Evolutionary conservation across 2,797 vertebrate genomes (phyloP).

Genomic region (Peromyscus aztecus): DNA sequence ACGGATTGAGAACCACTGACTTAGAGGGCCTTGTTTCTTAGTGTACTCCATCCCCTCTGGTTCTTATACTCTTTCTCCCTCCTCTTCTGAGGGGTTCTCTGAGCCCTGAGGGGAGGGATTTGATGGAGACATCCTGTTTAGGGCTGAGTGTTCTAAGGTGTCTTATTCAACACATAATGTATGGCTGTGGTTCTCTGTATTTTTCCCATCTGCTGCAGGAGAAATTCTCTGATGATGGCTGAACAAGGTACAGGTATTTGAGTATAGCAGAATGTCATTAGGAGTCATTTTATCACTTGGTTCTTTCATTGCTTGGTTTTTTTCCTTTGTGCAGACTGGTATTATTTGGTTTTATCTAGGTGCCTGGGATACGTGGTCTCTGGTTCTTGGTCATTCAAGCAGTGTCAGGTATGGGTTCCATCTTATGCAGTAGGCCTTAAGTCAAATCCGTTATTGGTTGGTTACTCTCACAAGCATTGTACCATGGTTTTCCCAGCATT

Average conservation of each 20-base stretch:
- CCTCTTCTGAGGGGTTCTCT: neutral
- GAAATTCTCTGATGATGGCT: neutral
- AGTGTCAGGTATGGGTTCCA: neutral
- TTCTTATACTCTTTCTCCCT: neutral
- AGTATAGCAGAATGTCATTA: neutral
- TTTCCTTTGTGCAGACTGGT: neutral
- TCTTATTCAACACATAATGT: neutral
- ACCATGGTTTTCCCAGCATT: neutral
- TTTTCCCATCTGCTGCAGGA: neutral
- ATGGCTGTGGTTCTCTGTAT: neutral
- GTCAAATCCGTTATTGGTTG: neutral
- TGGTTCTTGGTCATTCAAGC: neutral
- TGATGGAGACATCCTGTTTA: neutral
- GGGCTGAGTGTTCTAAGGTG: neutral
- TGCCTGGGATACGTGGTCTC: no score
- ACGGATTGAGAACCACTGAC: neutral
- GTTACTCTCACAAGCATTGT: neutral
- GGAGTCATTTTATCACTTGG: neutral
- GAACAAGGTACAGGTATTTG: neutral
- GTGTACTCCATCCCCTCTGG: neutral
- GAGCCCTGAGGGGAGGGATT: neutral
- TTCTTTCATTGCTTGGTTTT: neutral
- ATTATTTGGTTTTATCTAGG: neutral
- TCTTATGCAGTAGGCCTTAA: neutral
- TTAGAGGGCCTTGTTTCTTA: neutral